These are phyloP conservation scores for Pachymerium ferrugineum DNA, from an alignment of 2,888 invertebrate genomes.

Conservation along the genomic window DNA sequence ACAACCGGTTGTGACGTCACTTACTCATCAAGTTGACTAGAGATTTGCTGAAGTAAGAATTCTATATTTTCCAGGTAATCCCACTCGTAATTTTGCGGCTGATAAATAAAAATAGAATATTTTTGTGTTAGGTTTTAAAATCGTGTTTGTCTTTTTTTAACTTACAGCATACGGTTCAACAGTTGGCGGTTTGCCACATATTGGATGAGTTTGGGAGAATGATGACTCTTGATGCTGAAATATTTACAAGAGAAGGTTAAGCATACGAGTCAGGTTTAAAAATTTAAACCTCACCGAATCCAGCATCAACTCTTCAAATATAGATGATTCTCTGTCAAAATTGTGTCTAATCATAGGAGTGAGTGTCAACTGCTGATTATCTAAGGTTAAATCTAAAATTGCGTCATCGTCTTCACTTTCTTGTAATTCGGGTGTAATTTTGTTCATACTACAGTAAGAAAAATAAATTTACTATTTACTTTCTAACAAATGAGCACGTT, in stretches of 20 bases:
- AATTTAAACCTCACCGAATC: background rate
- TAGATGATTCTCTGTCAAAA: background rate
- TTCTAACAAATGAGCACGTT: background rate
- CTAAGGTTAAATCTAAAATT: background rate
- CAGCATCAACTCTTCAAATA: background rate
- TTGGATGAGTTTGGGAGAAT: background rate
- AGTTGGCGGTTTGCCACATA: background rate
- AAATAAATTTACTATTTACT: background rate
- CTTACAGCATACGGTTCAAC: background rate
- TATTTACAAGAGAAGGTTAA: background rate
- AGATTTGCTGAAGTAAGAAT: background rate
- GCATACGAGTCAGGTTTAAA: background rate
- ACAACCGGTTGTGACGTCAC: background rate
- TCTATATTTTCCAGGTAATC: background rate
- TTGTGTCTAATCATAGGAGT: background rate
- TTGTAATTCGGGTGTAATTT: background rate
- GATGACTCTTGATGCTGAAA: background rate
- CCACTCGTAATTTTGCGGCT: background rate
- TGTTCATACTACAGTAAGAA: background rate
- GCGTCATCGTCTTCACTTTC: background rate
- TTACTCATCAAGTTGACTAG: background rate
- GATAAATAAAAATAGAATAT: too few relatives aligned
- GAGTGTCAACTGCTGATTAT: background rate
- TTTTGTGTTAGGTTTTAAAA: too few relatives aligned
- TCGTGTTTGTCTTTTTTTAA: background rate